phyloP scores from a whole-genome alignment of 2,888 invertebrate genomes.

The Drosophila colorata region DNA sequence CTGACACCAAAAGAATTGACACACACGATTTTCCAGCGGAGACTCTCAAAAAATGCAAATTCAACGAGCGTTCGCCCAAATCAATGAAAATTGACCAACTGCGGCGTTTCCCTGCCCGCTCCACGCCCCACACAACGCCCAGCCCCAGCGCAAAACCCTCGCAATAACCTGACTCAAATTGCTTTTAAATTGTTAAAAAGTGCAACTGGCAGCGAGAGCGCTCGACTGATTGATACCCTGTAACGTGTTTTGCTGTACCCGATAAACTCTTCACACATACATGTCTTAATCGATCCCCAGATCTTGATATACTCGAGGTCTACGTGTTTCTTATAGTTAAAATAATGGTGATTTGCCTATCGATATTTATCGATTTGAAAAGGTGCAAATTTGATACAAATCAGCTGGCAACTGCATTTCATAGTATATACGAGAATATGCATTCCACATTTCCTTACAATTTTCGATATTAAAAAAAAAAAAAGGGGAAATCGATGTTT shows the following conservation, averaged over 20 bases:
- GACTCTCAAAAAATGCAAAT: conserved; percentile 70
- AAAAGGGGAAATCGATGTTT: neutral
- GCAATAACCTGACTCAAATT: conserved; percentile 67
- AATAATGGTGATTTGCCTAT: neutral
- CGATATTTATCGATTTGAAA: neutral
- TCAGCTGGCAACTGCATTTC: no score
- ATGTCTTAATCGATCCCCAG: no score
- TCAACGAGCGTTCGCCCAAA: conserved; percentile 55
- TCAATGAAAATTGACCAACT: conserved; percentile 60
- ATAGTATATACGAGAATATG: no score
- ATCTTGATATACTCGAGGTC: no score
- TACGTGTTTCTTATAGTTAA: no score
- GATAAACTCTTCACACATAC: no score
- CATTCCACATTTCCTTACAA: no score
- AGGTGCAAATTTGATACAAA: no score
- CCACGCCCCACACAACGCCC: neutral
- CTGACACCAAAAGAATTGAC: conserved; percentile 80
- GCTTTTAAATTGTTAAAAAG: conserved; percentile 75
- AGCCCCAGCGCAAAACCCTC: conserved; percentile 5
- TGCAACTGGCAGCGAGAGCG: neutral
- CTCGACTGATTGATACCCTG: neutral
- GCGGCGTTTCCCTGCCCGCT: neutral
- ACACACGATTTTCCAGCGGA: conserved; percentile 56
- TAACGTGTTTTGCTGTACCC: neutral
- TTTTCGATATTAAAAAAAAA: no score